phyloP scores from a whole-genome alignment of 2,888 invertebrate genomes.

The Dorcus hopei region DNA sequence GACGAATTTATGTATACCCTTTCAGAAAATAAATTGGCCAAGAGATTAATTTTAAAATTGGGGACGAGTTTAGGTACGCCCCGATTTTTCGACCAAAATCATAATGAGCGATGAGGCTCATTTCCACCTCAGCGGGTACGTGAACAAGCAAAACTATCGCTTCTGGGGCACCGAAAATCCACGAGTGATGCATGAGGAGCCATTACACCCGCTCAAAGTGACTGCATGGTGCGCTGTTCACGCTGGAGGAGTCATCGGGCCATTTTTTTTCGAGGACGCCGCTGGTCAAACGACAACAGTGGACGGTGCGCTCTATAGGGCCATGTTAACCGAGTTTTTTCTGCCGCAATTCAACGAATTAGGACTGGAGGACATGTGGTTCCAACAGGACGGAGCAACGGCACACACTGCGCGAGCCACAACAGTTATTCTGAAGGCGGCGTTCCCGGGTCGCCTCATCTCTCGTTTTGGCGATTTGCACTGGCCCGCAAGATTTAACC shows the following conservation, averaged over 20 bases:
- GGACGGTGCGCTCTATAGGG: conserved; percentile 22
- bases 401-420: conserved; percentile 15
- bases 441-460: conserved; percentile 16
- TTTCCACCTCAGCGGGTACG: no score
- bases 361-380: not conserved
- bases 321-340: conserved; percentile 17
- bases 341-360: not conserved
- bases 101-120: conserved; percentile 17
- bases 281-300: conserved; percentile 20
- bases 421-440: conserved; percentile 15
- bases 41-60: no score
- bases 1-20: no score
- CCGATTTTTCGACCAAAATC: conserved; percentile 16
- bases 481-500: no score
- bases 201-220: conserved; percentile 22
- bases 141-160: not conserved
- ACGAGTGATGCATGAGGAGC: conserved; percentile 18
- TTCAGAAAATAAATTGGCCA: no score
- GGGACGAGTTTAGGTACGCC: no score
- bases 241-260: conserved; percentile 15
- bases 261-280: conserved; percentile 20
- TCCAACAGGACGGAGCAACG: not conserved
- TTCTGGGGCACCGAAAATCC: conserved; percentile 24
- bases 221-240: conserved; percentile 19
- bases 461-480: not conserved